Conservation (phyloP, 2,888 invertebrate species). For the Cheilosia urbana region DNA sequence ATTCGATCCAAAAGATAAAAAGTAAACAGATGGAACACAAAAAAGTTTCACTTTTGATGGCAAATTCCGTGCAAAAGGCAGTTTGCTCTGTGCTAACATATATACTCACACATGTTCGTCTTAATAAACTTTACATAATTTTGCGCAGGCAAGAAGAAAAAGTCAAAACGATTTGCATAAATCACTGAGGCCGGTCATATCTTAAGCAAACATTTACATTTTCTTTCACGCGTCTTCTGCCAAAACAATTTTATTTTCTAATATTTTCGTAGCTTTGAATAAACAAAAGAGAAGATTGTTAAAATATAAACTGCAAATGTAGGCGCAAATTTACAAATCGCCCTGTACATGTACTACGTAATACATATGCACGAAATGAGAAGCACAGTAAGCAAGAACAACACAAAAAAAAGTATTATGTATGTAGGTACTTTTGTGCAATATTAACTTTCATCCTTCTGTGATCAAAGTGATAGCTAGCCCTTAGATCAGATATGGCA, state of each 20-base stretch:
- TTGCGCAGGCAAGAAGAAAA: conserved; percentile 20
- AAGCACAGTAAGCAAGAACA: conserved; percentile 16
- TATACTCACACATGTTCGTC: background rate
- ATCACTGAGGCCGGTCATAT: conserved; percentile 38
- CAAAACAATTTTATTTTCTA: conserved; percentile 28
- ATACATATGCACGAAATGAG: conserved; percentile 14
- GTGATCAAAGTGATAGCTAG: background rate
- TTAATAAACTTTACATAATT: conserved; percentile 39
- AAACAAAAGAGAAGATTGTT: conserved; percentile 40
- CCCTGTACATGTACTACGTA: background rate
- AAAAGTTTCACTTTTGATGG: conserved; percentile 55
- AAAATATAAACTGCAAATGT: conserved; percentile 9
- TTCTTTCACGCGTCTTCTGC: conserved; percentile 18
- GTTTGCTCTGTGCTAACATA: background rate
- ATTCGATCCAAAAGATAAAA: conserved; percentile 26
- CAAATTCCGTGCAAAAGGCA: conserved; percentile 36
- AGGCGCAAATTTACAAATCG: background rate
- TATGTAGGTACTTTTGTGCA: conserved; percentile 8
- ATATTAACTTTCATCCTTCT: conserved; percentile 14
- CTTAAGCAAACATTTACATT: conserved; percentile 28
- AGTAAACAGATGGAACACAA: conserved; percentile 26
- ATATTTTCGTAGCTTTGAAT: conserved; percentile 20
- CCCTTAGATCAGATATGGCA: background rate
- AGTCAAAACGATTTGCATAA: conserved; percentile 44
- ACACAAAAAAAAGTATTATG: conserved; percentile 2